Conservation (phyloP, 2,888 invertebrate genomes). For the Lepidocyrtinus sp. region DNA sequence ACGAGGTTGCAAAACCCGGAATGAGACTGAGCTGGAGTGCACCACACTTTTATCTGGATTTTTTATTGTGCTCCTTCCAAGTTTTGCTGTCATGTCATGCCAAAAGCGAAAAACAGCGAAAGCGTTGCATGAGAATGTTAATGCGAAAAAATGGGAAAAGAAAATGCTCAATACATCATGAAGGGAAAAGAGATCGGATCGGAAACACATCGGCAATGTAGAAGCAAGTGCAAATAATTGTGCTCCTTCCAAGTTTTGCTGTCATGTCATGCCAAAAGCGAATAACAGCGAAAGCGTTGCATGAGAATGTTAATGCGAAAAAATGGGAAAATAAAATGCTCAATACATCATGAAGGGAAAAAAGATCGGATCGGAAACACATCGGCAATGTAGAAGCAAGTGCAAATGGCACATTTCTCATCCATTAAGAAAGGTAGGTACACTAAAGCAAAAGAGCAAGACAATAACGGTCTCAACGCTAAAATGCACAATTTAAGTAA, state of each 20-base stretch:
- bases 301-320: not conserved
- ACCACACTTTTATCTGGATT: not conserved
- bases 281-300: not conserved
- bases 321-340: not conserved
- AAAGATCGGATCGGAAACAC: not conserved
- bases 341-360: not conserved
- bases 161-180: not conserved
- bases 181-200: not conserved
- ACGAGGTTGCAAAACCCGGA: not conserved
- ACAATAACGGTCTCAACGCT: not conserved
- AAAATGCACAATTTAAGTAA: not conserved
- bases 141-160: not conserved
- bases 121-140: not conserved
- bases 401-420: not conserved
- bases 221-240: no score
- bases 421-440: not conserved
- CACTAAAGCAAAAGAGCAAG: not conserved
- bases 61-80: not conserved
- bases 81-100: not conserved
- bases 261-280: not conserved
- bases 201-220: not conserved
- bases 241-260: not conserved
- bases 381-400: not conserved
- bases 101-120: not conserved
- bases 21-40: not conserved